Evolutionary conservation across 2,113 vertebrate genomes (phyloP).

Genomic region (Galemys pyrenaicus): DNA sequence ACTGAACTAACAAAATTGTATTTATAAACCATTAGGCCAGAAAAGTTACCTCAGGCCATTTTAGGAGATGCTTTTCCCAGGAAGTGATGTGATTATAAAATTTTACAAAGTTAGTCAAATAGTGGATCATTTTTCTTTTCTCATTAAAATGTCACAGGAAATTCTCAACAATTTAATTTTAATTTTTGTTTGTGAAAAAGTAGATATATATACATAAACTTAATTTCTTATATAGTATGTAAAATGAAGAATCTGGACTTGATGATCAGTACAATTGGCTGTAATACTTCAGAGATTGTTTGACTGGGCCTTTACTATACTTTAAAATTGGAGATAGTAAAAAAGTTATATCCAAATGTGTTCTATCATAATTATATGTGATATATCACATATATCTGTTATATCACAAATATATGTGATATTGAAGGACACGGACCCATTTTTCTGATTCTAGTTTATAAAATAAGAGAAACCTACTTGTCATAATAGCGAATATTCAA

Average conservation of each 20-base stretch:
- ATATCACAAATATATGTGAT: background rate
- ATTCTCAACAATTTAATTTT: background rate
- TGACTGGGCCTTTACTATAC: background rate
- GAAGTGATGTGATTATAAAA: conserved; percentile 55
- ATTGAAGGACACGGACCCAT: background rate
- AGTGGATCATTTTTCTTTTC: conserved; percentile 63
- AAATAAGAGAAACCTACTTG: background rate
- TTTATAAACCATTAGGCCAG: conserved; percentile 75
- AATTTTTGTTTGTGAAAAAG: background rate
- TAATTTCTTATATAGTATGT: background rate
- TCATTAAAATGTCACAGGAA: conserved; percentile 59
- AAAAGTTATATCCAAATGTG: background rate
- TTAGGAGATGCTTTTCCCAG: conserved; percentile 22
- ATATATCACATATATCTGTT: too few relatives aligned
- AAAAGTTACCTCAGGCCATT: conserved; percentile 50
- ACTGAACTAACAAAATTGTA: conserved; percentile 48
- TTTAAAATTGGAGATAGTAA: background rate
- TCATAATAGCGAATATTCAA: background rate
- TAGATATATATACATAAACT: background rate
- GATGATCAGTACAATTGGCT: background rate
- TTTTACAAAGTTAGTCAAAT: conserved; percentile 67
- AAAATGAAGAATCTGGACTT: background rate
- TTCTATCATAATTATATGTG: too few relatives aligned
- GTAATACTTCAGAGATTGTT: background rate
- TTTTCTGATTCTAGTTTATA: background rate